Base-by-base conservation (phyloP, 2,113 vertebrate genomes). In the Trogon melanurus region DNA sequence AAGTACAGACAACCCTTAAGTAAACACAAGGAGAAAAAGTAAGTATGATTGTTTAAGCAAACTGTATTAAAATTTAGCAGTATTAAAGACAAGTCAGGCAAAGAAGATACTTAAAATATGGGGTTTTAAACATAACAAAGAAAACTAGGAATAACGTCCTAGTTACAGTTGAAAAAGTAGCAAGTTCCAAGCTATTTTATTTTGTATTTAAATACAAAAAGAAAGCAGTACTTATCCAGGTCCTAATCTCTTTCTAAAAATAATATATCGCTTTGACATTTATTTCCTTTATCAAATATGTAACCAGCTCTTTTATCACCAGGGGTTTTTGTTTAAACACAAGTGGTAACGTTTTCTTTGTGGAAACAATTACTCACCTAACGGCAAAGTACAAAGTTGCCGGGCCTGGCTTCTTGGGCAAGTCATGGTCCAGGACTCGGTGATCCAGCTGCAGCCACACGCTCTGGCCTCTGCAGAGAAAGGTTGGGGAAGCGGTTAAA, bases 371-470 rank as follows among this genome's bases (percentile, higher is more conserved):
- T 88, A 97, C 98, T 97, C 89, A 99, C 99, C 99, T 98, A 90
- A 99, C 99, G 1, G 99, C 98, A 81, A 99, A 99, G 95, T 98
- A 98, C 94, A 99, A 97, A 66, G 98, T 97, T 32, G 99, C 96
- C 4, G 98, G 98, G 30, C 98, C 99, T 0, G 98, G 98, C 87
- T 99, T 99, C 98, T 99, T 99, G 71, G 98, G 98, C 85, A 99
- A 98, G 95, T 99, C 98, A 88, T 99, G 99, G 85, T 99, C 99
- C 65, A 99, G 98, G 91, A 99, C 99, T 96, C 99, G 98, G 95
- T 99, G 99, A 95, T 99, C 99, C 95, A 99, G 97, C 94, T 99
- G 99, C 66, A 99, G 98, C 99, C 99, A 99, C 89, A 99, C 99
- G 21, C 97, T 98, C 96, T 99, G 99, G 94, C 99, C 99, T 86